Percentiles rank a stretch among this genome's conserved stretches.
These are phyloP conservation scores for Amazona finschi DNA, from an alignment of 2,797 vertebrate genomes.

Conservation along the genomic window DNA sequence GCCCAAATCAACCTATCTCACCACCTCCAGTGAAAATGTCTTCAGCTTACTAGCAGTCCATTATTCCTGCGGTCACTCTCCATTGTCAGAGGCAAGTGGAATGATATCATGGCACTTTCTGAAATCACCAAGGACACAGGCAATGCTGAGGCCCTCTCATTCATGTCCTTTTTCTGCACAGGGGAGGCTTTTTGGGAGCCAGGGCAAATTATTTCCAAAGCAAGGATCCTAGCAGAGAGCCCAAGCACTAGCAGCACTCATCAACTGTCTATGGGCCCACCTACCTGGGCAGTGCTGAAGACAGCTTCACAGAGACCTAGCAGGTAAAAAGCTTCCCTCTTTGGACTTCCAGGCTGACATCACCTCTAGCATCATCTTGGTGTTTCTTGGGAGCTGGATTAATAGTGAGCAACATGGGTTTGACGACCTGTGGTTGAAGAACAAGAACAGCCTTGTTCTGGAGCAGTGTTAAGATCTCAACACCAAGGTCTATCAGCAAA, in stretches of 20 bases:
- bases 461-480: not conserved
- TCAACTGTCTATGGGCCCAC: not conserved
- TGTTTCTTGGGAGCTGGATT: not conserved
- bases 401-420: not conserved
- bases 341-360: not conserved
- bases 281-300: not conserved
- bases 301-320: not conserved
- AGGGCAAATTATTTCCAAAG: not conserved
- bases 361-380: not conserved
- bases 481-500: not conserved
- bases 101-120: not conserved
- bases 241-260: not conserved
- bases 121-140: not conserved
- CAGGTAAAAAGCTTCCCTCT: not conserved
- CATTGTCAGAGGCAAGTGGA: not conserved
- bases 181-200: not conserved
- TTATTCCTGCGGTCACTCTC: not conserved
- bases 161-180: not conserved
- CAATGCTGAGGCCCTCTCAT: not conserved
- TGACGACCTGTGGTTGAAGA: not conserved
- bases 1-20: not conserved
- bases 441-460: not conserved
- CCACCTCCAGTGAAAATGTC: not conserved
- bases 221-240: not conserved
- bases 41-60: not conserved